These are phyloP conservation scores for Onthophagus sagittarius DNA, from an alignment of 2,888 invertebrate genomes.

Conservation along the genomic window DNA sequence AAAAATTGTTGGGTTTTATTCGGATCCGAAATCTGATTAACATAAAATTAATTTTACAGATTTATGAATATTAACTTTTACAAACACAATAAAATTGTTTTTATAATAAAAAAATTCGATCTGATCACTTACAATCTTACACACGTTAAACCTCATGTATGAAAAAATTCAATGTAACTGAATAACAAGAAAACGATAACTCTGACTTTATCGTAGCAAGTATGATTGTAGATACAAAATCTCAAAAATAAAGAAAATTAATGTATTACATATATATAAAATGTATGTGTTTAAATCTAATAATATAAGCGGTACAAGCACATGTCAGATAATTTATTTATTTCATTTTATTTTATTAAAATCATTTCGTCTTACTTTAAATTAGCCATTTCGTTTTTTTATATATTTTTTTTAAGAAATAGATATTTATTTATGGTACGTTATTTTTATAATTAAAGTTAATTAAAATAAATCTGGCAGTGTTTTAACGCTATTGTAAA, in stretches of 20 bases:
- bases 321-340: background rate
- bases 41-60: too few relatives aligned
- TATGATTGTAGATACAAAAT: background rate
- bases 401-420: background rate
- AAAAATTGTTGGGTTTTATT: too few relatives aligned
- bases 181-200: background rate
- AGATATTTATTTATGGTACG: background rate
- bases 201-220: background rate
- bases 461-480: background rate
- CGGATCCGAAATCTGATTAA: too few relatives aligned
- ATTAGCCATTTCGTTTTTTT: background rate
- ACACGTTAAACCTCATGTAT: background rate
- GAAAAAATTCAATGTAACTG: background rate
- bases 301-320: background rate
- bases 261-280: background rate
- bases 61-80: too few relatives aligned
- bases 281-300: background rate
- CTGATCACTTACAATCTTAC: background rate
- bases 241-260: background rate
- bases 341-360: background rate
- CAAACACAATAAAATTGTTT: background rate
- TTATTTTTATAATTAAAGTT: background rate
- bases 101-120: background rate
- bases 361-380: too few relatives aligned
- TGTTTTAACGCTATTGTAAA: background rate